Conservation (phyloP, 1,140 invertebrate genomes). For the Brachionus koreanus region DNA sequence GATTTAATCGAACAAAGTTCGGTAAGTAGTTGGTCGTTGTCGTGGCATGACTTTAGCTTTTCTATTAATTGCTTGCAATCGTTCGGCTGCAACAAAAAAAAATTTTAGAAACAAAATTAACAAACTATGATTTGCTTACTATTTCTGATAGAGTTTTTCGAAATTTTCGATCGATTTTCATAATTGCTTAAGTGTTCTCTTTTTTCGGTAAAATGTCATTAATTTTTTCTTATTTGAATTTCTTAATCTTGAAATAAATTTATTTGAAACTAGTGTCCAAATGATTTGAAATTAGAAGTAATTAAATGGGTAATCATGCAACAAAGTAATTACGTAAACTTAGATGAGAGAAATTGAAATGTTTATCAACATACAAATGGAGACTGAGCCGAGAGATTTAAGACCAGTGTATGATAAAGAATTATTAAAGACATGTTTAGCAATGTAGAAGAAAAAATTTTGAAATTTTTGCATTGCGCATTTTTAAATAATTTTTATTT, state of each 20-base stretch:
- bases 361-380: neutral
- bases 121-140: slow-evolving; percentile 59
- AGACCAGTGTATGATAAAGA: slow-evolving; percentile 10
- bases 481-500: slow-evolving; percentile 2
- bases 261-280: neutral
- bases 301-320: neutral
- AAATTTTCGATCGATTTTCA: slow-evolving; percentile 82
- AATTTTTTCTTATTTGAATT: neutral
- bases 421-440: neutral
- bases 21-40: slow-evolving; percentile 64
- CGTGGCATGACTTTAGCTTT: slow-evolving; percentile 68
- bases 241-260: neutral
- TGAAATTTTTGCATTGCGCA: slow-evolving; percentile 23
- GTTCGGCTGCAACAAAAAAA: slow-evolving; percentile 63
- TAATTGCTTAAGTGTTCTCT: slow-evolving; percentile 52
- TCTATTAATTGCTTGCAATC: slow-evolving; percentile 78
- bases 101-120: slow-evolving; percentile 2
- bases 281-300: neutral
- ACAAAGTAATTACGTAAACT: neutral
- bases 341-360: neutral
- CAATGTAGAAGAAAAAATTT: neutral
- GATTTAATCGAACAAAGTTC: slow-evolving; percentile 73
- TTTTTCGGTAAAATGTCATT: neutral
- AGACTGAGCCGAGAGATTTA: neutral
- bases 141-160: slow-evolving; percentile 83